Evolutionary conservation across 2,113 vertebrate species (phyloP).

Genomic region (Pelvicachromis taeniatus): DNA sequence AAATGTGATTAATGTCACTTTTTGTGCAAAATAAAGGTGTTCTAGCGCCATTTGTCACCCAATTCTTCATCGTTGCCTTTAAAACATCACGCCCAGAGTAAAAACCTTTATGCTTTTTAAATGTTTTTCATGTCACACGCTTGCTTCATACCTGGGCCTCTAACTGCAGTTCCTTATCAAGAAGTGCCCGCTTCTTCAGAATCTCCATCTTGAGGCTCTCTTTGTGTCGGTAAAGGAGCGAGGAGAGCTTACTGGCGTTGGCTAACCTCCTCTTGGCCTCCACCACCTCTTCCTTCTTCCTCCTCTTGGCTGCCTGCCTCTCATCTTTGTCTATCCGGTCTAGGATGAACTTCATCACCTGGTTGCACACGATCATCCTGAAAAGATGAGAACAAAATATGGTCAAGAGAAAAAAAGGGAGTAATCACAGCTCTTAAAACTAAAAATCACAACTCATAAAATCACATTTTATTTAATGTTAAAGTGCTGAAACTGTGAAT

Average conservation of each 20-base stretch:
- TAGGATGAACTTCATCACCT: slow-evolving; percentile 98
- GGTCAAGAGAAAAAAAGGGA: neutral
- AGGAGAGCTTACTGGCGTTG: slow-evolving; percentile 91
- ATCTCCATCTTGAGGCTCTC: slow-evolving; percentile 96
- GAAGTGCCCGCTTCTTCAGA: slow-evolving; percentile 91
- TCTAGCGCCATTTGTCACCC: neutral
- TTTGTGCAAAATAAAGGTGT: neutral
- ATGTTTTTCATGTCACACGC: neutral
- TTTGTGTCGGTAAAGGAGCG: slow-evolving; percentile 95
- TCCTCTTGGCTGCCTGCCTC: slow-evolving; percentile 91
- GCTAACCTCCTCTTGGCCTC: slow-evolving; percentile 93
- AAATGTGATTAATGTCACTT: neutral
- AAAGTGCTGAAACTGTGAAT: neutral
- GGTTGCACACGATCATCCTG: slow-evolving; percentile 99
- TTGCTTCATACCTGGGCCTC: slow-evolving; percentile 84
- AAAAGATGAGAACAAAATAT: neutral
- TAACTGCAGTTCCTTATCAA: slow-evolving; percentile 96
- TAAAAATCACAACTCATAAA: neutral
- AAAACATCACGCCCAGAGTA: neutral
- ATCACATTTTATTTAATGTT: neutral
- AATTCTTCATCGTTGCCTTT: neutral
- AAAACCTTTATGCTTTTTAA: neutral
- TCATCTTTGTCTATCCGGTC: slow-evolving; percentile 99
- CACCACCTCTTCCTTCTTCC: slow-evolving; percentile 92
- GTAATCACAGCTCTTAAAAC: neutral